A percentile compares a stretch with the other conserved stretches of the same genome.
phyloP scores from a whole-genome alignment of 1,140 invertebrate species.

The Melipona quadrifasciata region DNA sequence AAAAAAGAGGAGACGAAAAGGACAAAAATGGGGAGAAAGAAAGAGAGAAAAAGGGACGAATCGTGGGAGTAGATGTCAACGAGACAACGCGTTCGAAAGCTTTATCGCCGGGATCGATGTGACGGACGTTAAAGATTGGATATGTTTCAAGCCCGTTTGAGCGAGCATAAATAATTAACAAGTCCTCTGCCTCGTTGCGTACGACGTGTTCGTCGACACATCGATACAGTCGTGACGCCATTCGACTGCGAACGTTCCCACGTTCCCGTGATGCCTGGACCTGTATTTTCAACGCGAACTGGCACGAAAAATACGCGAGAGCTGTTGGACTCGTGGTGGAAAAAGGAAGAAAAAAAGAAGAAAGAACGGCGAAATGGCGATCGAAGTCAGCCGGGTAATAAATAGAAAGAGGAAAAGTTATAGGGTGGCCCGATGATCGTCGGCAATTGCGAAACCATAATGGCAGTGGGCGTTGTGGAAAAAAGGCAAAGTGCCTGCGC shows the following conservation, averaged over 20 bases:
- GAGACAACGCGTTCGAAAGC: background rate
- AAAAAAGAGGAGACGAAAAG: background rate
- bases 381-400: background rate
- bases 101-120: background rate
- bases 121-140: background rate
- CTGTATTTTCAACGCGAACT: background rate
- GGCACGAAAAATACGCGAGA: background rate
- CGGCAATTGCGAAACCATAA: constrained; percentile 60
- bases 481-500: constrained; percentile 50
- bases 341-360: background rate
- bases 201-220: background rate
- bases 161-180: constrained; percentile 35
- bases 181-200: background rate
- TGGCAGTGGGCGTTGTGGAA: constrained; percentile 20
- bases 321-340: background rate
- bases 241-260: constrained; percentile 1
- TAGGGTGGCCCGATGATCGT: constrained; percentile 45
- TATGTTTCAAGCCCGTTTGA: background rate
- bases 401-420: constrained; percentile 33
- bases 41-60: background rate
- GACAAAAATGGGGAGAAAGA: background rate
- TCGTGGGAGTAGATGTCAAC: background rate
- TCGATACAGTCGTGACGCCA: background rate
- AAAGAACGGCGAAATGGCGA: background rate
- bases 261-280: background rate